These are phyloP conservation scores for Mustela lutreola DNA, from an alignment of 2,113 vertebrate genomes.

Conservation along the genomic window DNA sequence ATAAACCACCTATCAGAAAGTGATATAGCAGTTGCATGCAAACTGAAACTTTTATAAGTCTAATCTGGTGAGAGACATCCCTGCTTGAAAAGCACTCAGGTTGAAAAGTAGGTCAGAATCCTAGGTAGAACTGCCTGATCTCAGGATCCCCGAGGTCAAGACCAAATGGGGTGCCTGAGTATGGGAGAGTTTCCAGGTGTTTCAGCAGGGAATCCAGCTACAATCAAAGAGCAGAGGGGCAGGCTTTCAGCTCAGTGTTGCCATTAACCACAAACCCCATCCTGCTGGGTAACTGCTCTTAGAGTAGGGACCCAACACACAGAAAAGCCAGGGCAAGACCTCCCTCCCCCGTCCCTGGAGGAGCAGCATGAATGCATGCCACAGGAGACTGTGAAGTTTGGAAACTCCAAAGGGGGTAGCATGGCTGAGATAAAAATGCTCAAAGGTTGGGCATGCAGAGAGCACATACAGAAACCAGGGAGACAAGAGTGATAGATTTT, in stretches of 20 bases:
- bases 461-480: not conserved
- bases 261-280: not conserved
- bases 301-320: not conserved
- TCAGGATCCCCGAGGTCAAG: not conserved
- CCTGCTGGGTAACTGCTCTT: rapidly evolving
- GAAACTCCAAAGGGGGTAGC: not conserved
- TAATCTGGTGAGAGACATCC: not conserved
- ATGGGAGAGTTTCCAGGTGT: not conserved
- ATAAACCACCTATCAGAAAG: not conserved
- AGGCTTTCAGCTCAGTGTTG: not conserved
- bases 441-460: not conserved
- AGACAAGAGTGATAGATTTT: not conserved
- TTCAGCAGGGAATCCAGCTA: not conserved
- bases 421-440: not conserved
- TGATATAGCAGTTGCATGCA: not conserved
- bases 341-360: not conserved
- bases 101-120: rapidly evolving
- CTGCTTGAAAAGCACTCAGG: not conserved
- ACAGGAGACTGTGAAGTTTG: not conserved
- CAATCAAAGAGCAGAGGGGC: not conserved
- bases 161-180: not conserved
- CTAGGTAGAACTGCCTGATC: not conserved
- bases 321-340: not conserved
- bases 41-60: not conserved
- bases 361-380: too few species aligned